Conservation (phyloP, 2,113 vertebrate species). For the Hipposideros armiger region DNA sequence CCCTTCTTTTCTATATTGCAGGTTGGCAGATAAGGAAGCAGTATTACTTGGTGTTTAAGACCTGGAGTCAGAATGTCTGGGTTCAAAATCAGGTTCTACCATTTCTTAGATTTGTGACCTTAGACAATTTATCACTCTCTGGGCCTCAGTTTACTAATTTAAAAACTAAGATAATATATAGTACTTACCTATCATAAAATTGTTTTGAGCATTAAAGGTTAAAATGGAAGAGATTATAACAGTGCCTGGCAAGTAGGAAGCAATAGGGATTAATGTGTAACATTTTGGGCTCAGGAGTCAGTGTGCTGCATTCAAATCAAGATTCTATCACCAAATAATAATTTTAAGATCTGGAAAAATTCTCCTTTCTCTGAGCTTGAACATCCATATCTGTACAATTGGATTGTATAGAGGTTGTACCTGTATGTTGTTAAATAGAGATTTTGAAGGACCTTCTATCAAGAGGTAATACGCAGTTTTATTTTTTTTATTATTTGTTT, state of each 20-base stretch:
- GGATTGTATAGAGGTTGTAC: neutral
- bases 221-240: neutral
- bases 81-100: neutral
- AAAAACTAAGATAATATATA: neutral
- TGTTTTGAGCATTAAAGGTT: slow-evolving; percentile 23
- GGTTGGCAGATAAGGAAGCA: neutral
- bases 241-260: neutral
- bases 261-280: neutral
- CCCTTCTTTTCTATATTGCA: neutral
- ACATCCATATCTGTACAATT: neutral
- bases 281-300: neutral
- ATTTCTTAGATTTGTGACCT: neutral
- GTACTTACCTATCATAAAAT: neutral
- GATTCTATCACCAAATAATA: neutral
- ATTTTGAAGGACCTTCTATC: neutral
- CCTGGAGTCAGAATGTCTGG: neutral
- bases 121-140: neutral
- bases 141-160: neutral
- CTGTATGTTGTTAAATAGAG: neutral
- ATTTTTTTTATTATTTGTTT: neutral
- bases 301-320: neutral
- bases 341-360: neutral
- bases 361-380: neutral
- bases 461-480: neutral
- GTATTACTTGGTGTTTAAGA: neutral